phyloP scores from a whole-genome alignment of 1,140 invertebrate genomes.

The Meteorus sp. region DNA sequence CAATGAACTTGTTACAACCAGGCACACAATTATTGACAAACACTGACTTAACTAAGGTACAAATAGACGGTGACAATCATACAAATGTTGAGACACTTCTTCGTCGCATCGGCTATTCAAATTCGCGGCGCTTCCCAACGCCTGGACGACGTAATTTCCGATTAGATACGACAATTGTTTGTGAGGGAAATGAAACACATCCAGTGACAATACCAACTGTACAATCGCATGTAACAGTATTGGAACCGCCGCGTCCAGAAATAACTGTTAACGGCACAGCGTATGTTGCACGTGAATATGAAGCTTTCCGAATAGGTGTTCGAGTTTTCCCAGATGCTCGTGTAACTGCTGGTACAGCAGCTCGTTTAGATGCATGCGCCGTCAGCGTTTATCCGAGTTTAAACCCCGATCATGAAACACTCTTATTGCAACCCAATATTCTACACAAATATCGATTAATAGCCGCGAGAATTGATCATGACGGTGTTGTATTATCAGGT shows the following conservation, averaged over 20 bases:
- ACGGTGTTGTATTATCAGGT: slow-evolving; percentile 82
- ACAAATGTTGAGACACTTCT: slow-evolving; percentile 87
- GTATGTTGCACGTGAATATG: slow-evolving; percentile 82
- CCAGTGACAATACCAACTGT: slow-evolving; percentile 65
- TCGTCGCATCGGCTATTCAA: slow-evolving; percentile 87
- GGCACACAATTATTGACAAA: slow-evolving; percentile 74
- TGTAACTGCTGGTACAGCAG: slow-evolving; percentile 66
- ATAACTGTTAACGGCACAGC: slow-evolving; percentile 82
- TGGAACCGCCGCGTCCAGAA: slow-evolving; percentile 80
- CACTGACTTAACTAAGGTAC: slow-evolving; percentile 84
- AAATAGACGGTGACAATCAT: slow-evolving; percentile 86
- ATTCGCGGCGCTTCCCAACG: slow-evolving; percentile 87
- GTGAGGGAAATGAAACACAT: slow-evolving; percentile 53
- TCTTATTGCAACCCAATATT: slow-evolving; percentile 76
- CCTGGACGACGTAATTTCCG: slow-evolving; percentile 88
- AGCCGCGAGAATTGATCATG: slow-evolving; percentile 76
- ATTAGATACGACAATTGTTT: slow-evolving; percentile 77
- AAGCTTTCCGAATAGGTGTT: slow-evolving; percentile 81
- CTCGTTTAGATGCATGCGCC: slow-evolving; percentile 83
- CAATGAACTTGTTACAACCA: slow-evolving; percentile 75
- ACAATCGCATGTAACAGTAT: slow-evolving; percentile 84
- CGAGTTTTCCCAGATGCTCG: slow-evolving; percentile 81
- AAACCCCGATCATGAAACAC: slow-evolving; percentile 90
- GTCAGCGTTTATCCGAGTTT: slow-evolving; percentile 90
- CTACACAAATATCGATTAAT: slow-evolving; percentile 71